A percentile compares a stretch with the other conserved stretches of the same genome.
These are phyloP conservation scores for Epizoanthus stellaris DNA, from an alignment of 92 coral and sea anemone genomes.

Conservation along the genomic window DNA sequence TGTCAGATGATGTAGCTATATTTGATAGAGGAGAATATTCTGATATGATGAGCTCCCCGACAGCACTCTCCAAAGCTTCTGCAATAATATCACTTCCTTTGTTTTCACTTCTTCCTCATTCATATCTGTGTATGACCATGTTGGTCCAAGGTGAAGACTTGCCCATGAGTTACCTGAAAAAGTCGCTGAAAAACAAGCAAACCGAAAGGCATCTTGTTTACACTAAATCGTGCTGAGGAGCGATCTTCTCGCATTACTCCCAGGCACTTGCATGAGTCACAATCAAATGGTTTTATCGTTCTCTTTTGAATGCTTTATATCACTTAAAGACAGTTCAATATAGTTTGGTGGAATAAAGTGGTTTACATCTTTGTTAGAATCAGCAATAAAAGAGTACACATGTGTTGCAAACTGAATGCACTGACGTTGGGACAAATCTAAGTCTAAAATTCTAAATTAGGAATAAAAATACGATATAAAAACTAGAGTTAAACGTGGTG, in stretches of 20 bases:
- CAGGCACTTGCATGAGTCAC: conserved; percentile 27
- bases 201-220: conserved; percentile 50
- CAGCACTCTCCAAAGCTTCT: no score
- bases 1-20: no score
- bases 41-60: no score
- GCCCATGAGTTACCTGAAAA: conserved; percentile 54
- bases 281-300: conserved; percentile 29
- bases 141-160: conserved; percentile 50
- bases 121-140: conserved; percentile 41
- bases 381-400: not conserved
- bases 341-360: conserved; percentile 29
- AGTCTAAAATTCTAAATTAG: no score
- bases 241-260: conserved; percentile 25
- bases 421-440: not conserved
- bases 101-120: not conserved
- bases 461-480: no score
- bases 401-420: conserved; percentile 29
- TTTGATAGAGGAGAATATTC: no score
- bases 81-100: no score
- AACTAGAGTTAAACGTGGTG: no score
- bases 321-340: conserved; percentile 26
- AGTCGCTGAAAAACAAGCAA: conserved; percentile 34
- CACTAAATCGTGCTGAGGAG: conserved; percentile 26
- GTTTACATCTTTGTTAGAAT: not conserved
- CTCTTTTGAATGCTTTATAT: conserved; percentile 1